Evolutionary conservation across 2,113 vertebrate species (phyloP), one percentile per base, ranked within the genome.

Genomic region (Bubo bubo): DNA sequence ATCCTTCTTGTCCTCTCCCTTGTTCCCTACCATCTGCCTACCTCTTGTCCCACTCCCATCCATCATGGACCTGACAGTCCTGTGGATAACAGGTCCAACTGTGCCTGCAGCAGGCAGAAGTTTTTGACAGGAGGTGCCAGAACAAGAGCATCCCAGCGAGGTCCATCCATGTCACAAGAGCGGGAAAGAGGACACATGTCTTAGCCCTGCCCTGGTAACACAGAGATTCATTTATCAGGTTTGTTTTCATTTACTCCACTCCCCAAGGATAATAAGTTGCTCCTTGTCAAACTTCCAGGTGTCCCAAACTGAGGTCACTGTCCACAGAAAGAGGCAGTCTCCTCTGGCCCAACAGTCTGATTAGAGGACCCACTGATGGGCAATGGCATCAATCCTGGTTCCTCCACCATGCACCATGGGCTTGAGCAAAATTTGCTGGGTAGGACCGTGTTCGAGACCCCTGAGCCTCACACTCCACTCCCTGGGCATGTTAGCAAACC

Each of bases 201-300:
- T 74, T 20, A 73, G 34, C 19, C 34, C 34, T 73, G 24, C 27
- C 26, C 27, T 73, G 1, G 43, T 43, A 47, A 74, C 15, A 20
- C 0, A 0, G 3, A 6, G 13, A 50, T 77, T 66, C 4, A 8
- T 26, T 92, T 62, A 8, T 35, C 12, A 27, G 37, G 11, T 68
- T 68, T 83, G 9, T 28, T 87, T 41, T 26, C 10, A 27, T 72
- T 82, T 88, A 39, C 41, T 84, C 18, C 41, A 8, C 37, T 71
- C 17, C 26, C 6, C 8, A n/a, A 32, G 28, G 28, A 55, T 13
- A 32, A 73, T 23, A 43, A 88, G 17, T 22, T 47, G 3, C 20
- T 73, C 45, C 64, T 82, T 0, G 0, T 34, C 27, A 73, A 32
- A 30, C 16, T 53, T 76, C 18, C 28, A 60, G 27, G 41, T 60